Evolutionary conservation across 2,113 vertebrate species (phyloP), one percentile per base, ranked within the genome.

Genomic region (Okapia johnstoni): DNA sequence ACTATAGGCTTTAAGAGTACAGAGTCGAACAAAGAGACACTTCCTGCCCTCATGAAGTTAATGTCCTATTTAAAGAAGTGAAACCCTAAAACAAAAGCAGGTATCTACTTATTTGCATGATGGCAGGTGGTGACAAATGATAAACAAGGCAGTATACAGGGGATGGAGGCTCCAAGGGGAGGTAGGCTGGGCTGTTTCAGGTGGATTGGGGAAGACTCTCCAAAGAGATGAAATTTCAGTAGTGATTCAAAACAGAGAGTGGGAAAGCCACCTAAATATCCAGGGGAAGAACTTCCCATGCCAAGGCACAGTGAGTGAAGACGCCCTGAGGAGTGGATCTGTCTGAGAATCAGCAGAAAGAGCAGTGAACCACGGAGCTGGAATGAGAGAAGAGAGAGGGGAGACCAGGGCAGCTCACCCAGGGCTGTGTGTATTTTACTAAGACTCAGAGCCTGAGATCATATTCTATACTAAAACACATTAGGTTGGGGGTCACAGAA

Each of bases 91-190:
- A 16, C 43, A 61, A 60, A 54, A 19, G 0, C 25, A 36, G 3
- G 13, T n/a, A 13, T 25, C 13, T 36, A 36, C 7, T 8, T 5
- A 66, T 1, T 60, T 52, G 9, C 6, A 15, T n/a, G 23, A 16
- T 23, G 6, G 66, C 23, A 54, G 7, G 11, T 33, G 28, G 4
- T 21, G 28, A 70, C 26, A 85, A 61, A 7, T 5, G 23, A 61
- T 5, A 84, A 19, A 15, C n/a, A 84, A 52, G 25, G 30, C 12
- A 87, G 23, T 15, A 25, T 5, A 33, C 36, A 57, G 33, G 5
- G 46, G 28, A 16, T 7, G 5, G 7, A 19, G 17, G 2, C 1
- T 21, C 0, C 2, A 12, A 36, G 3, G 30, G 21, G 23, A 30
- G 6, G 17, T 11, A 55, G 30, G 16, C 16, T 43, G 66, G 11